Evolutionary conservation across 2,888 invertebrate species (phyloP), one percentile per base, ranked within the genome.

Genomic region (Xestia ashworthii): DNA sequence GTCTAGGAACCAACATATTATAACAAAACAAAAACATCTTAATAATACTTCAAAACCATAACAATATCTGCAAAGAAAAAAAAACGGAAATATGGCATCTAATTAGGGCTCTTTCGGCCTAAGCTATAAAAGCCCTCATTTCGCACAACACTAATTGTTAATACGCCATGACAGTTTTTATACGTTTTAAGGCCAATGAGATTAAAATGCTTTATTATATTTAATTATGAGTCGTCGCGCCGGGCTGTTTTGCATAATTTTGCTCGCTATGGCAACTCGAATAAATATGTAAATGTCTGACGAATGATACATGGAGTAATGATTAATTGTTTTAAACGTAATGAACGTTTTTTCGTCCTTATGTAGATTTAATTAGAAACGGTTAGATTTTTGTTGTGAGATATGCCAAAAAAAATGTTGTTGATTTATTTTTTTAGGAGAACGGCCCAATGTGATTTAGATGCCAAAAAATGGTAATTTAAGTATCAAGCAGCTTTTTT

Each of bases 181-280:
- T 76, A 58, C 55, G 68, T 76, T 85, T 78, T 83, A 78, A 88
- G 87, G 86, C 77, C 86, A 79, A 78, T 82, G 62, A 50, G 71
- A 82, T 84, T 88, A 84, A 83, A 83, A 85, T 86, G 67, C 65
- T 88, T 87, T 86, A 87, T 86, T 85, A 85, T 81, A 84, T 86
- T 87, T 83, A 86, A 87, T 86, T 84, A 82, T 38, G 66, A 76
- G 67, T 64, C 58, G 53, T 72, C 73, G 73, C 66, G 48, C 55
- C 44, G 65, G 46, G 44, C 64, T 77, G 71, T 68, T 87, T 84
- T 82, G 80, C 82, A 87, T 88, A 86, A 86, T 78, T 78, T 66
- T 41, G 62, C 71, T 68, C 55, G 64, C 69, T 74, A 82, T 74
- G 74, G 81, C 25, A 41, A 32, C 71, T n/a, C 32, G 55, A 41